Evolutionary conservation across 2,113 vertebrate genomes (phyloP).

Genomic region (Myxocyprinus asiaticus): DNA sequence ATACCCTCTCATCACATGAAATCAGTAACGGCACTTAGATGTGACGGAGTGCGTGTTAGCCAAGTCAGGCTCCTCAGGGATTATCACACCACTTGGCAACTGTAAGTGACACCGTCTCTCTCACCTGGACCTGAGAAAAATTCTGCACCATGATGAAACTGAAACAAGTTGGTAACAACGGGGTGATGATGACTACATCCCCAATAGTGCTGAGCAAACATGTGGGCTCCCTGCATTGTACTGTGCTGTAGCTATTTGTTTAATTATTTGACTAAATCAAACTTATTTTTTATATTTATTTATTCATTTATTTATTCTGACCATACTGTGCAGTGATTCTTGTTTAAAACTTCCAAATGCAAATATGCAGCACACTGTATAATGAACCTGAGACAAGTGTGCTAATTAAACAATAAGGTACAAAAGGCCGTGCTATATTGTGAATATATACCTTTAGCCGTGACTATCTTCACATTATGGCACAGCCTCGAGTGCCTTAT

Average conservation of each 20-base stretch:
- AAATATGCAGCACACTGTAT: too few relatives aligned
- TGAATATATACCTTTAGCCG: too few relatives aligned
- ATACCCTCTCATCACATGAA: conserved; percentile 69
- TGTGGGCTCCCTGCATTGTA: neutral
- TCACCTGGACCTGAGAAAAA: conserved; percentile 35
- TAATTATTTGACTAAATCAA: too few relatives aligned
- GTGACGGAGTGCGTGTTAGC: conserved; percentile 56
- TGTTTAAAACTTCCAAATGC: too few relatives aligned
- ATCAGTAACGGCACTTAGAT: conserved; percentile 70
- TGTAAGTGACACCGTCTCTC: conserved; percentile 32
- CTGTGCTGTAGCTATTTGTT: too few relatives aligned
- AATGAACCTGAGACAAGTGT: too few relatives aligned
- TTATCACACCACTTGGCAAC: conserved; percentile 44
- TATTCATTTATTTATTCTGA: neutral
- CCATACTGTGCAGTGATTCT: too few relatives aligned
- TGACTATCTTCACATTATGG: too few relatives aligned
- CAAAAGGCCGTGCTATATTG: too few relatives aligned
- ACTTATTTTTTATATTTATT: too few relatives aligned
- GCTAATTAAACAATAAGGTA: too few relatives aligned
- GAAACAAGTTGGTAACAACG: conserved; percentile 16
- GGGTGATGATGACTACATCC: neutral
- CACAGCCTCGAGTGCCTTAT: too few relatives aligned
- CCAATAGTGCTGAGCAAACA: neutral
- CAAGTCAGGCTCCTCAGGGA: conserved; percentile 29
- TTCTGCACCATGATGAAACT: neutral